A percentile compares a stretch with the other conserved stretches of the same genome.
These are phyloP conservation scores for Junonia oenone DNA, from an alignment of 2,888 invertebrate genomes.

Conservation along the genomic window DNA sequence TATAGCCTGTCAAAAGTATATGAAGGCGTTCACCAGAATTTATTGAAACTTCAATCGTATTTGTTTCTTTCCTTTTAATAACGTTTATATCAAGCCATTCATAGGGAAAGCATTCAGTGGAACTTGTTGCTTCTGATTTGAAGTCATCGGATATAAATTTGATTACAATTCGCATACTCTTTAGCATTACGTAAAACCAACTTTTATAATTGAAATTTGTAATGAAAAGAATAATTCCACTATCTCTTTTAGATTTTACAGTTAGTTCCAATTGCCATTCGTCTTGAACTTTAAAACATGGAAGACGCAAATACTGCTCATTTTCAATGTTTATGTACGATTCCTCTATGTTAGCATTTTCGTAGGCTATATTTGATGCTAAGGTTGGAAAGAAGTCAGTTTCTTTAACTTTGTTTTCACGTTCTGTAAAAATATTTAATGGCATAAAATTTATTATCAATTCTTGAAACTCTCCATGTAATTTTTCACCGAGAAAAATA, in stretches of 20 bases:
- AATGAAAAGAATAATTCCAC: constrained; percentile 58
- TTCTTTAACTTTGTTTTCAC: constrained; percentile 31
- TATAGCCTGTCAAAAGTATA: constrained; percentile 39
- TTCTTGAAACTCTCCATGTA: constrained; percentile 69
- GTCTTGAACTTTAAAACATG: constrained; percentile 54
- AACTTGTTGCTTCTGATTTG: constrained; percentile 53
- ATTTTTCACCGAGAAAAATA: constrained; percentile 60
- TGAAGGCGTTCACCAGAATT: constrained; percentile 62
- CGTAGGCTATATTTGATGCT: constrained; percentile 60
- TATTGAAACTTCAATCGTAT: constrained; percentile 59
- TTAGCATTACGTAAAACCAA: constrained; percentile 55
- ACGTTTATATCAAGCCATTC: constrained; percentile 63
- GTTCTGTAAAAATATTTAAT: constrained; percentile 45
- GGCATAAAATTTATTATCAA: constrained; percentile 67
- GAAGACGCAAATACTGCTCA: constrained; percentile 57
- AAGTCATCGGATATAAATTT: constrained; percentile 46
- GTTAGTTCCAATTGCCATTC: constrained; percentile 62
- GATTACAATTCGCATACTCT: constrained; percentile 60
- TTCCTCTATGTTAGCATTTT: constrained; percentile 57
- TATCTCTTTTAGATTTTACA: constrained; percentile 52
- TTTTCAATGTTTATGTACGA: constrained; percentile 50
- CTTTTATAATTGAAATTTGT: constrained; percentile 39
- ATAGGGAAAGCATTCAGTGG: constrained; percentile 49
- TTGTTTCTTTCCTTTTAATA: constrained; percentile 48
- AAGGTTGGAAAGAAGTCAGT: constrained; percentile 45